Base-by-base conservation (phyloP, 2,888 invertebrate species). In the Baccha elongata region DNA sequence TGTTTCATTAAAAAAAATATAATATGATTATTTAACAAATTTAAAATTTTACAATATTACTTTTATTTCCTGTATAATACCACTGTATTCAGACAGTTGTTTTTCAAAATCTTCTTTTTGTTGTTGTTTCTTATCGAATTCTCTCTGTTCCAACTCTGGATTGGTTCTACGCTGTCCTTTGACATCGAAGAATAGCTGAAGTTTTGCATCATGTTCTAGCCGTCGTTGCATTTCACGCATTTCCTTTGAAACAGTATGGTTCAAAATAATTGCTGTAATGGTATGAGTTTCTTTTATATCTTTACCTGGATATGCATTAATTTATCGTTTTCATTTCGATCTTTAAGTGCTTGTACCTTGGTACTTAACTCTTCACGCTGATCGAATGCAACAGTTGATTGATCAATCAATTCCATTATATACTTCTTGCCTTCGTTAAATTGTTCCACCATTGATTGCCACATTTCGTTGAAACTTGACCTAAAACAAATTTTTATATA, bases 331-430 rank as follows among this genome's bases (percentile, higher is more conserved):
- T 95, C 94, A 58, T 94, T 94, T 84, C 95, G 94, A 85, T 96
- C 96, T 87, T 95, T 95, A 35, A 98, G 91, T 0, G 94, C 94
- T 81, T 95, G 93, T 44, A 97, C 92, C 90, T 97, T 97, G 71
- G 94, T 92, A 87, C 95, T 94, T 91, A 95, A 93, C 88, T 95
- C 95, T 88, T 95, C 97, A 79, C 97, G 92, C 90, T 97, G 96
- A 90, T 97, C 97, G 88, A 97, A 98, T 0, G 97, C 96, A 42
- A 95, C 97, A 97, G 87, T 91, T 97, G 72, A 95, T 98, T 78
- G 97, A 98, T 86, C 95, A 96, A 86, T 96, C 97, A 0, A 97
- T 96, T 19, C 92, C 86, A 96, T 93, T 88, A 97, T 96, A 87
- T 95, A 93, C 78, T 94, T 94, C 87, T 97, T 96, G 1, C 97